Evolutionary conservation across 1,140 invertebrate species (phyloP).

Genomic region (Drosophila tropicalis): DNA sequence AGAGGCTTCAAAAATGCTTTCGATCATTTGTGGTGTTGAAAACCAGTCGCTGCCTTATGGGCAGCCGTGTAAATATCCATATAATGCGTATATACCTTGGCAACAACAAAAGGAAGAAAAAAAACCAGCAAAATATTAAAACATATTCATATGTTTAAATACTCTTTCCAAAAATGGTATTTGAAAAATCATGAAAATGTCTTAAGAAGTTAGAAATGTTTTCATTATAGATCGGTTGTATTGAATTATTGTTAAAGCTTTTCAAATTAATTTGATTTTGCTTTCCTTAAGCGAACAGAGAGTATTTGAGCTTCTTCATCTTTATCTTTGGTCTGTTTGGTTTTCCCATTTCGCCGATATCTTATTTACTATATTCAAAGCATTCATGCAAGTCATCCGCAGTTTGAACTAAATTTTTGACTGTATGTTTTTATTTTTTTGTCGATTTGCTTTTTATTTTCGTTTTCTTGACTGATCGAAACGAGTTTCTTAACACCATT

Average conservation of each 20-base stretch:
- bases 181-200: background rate
- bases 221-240: no score
- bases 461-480: constrained; percentile 56
- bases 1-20: constrained; percentile 13
- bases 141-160: background rate
- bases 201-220: no score
- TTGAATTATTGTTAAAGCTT: no score
- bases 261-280: no score
- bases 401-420: constrained; percentile 65
- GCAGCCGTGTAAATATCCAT: constrained; percentile 13
- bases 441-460: constrained; percentile 53
- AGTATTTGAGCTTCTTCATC: background rate
- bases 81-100: constrained; percentile 6
- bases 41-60: constrained; percentile 53
- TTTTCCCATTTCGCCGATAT: constrained; percentile 33
- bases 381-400: constrained; percentile 68
- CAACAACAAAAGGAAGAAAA: background rate
- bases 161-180: constrained; percentile 1
- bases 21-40: constrained; percentile 11
- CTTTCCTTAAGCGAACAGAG: background rate
- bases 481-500: constrained; percentile 38
- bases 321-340: background rate
- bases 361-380: constrained; percentile 59
- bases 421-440: constrained; percentile 36
- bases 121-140: background rate